Percentiles rank a stretch among this genome's conserved stretches.
phyloP scores from a whole-genome alignment of 2,888 invertebrate genomes.

The Scrobipalpa costella region DNA sequence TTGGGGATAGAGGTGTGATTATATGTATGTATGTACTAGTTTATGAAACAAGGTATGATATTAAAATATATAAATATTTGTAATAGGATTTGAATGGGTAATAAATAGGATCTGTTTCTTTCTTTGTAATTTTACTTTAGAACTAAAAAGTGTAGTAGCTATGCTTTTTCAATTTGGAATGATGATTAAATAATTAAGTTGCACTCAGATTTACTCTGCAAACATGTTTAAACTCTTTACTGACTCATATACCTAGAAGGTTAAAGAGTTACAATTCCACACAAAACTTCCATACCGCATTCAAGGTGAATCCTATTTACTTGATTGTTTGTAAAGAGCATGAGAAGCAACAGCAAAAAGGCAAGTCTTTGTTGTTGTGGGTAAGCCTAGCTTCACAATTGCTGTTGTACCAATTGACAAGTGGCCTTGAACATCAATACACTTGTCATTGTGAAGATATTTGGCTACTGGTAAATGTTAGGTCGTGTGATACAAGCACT shows the following conservation, averaged over 20 bases:
- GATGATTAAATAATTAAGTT: too few relatives aligned
- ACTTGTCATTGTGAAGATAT: conserved; percentile 2
- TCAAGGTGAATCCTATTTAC: background rate
- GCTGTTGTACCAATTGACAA: background rate
- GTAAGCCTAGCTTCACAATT: background rate
- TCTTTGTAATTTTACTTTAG: too few relatives aligned
- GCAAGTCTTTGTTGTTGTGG: conserved; percentile 17
- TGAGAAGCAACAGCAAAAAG: background rate
- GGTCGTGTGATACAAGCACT: background rate
- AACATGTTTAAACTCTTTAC: too few relatives aligned
- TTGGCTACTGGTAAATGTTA: background rate
- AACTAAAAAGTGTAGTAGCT: too few relatives aligned
- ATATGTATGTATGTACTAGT: too few relatives aligned
- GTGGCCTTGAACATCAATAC: conserved; percentile 1
- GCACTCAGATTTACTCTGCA: too few relatives aligned
- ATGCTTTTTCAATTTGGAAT: too few relatives aligned
- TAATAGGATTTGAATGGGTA: too few relatives aligned
- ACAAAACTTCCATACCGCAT: background rate
- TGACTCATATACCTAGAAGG: background rate
- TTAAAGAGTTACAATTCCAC: background rate
- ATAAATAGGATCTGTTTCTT: too few relatives aligned
- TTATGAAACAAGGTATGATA: too few relatives aligned
- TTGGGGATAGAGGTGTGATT: too few relatives aligned
- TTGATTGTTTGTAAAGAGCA: background rate
- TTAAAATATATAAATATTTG: too few relatives aligned